These are phyloP conservation scores for Conus betulinus DNA, from an alignment of 1,140 invertebrate species.

Conservation along the genomic window DNA sequence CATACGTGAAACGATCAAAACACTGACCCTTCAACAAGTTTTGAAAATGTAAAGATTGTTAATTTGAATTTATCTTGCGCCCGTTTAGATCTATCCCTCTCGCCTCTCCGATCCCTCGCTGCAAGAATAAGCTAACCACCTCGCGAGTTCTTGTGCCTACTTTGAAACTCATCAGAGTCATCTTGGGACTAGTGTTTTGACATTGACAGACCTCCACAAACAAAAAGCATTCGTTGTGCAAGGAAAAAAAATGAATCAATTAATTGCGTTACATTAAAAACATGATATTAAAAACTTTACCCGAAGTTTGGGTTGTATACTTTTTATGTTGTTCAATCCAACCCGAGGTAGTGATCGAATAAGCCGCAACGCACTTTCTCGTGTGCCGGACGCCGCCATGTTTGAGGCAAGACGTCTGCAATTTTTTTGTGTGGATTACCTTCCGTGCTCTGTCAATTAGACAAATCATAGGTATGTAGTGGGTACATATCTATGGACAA, in stretches of 20 bases:
- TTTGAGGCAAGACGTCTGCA: constrained; percentile 12
- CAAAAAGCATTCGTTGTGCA: neutral
- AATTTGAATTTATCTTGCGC: too few species aligned
- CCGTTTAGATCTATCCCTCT: too few species aligned
- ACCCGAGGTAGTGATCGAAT: constrained; percentile 62
- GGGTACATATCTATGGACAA: too few species aligned
- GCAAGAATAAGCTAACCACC: too few species aligned
- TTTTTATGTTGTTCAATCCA: constrained; percentile 56
- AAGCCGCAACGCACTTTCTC: constrained; percentile 58
- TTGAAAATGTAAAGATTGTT: too few species aligned
- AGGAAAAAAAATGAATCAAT: neutral
- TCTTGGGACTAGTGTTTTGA: neutral
- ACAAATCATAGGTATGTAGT: too few species aligned
- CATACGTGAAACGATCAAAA: too few species aligned
- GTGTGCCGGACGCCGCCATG: constrained; percentile 46
- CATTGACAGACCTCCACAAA: neutral
- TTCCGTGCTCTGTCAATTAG: neutral
- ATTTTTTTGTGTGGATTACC: neutral
- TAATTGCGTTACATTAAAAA: neutral
- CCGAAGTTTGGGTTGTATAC: constrained; percentile 51
- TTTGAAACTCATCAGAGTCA: too few species aligned
- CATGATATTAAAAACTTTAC: constrained; percentile 34
- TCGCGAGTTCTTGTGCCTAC: too few species aligned
- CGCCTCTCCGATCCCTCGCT: too few species aligned
- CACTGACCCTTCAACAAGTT: too few species aligned